A percentile compares a stretch with the other conserved stretches of the same genome.
These are phyloP conservation scores for Tragelaphus scriptus DNA, from an alignment of 2,113 vertebrate genomes.

Conservation along the genomic window DNA sequence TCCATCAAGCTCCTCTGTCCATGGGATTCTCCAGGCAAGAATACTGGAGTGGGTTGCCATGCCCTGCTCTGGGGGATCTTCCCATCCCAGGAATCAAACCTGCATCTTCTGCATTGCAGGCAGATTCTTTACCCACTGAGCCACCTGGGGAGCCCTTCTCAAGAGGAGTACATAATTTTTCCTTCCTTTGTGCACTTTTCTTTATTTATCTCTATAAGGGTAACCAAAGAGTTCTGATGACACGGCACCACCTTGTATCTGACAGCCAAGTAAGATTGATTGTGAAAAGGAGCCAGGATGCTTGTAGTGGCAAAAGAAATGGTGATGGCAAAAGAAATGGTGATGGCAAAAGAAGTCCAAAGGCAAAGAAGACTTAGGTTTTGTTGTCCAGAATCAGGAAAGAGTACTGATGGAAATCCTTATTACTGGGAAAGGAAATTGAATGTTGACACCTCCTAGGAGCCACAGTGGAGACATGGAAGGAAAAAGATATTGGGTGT, in stretches of 20 bases:
- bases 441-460: conserved; percentile 47
- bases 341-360: conserved; percentile 5
- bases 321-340: background rate
- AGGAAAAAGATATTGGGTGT: conserved; percentile 29
- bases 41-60: background rate
- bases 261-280: conserved; percentile 16
- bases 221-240: conserved; percentile 26
- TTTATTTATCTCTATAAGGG: conserved; percentile 25
- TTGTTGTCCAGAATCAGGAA: conserved; percentile 36
- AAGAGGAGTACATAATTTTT: background rate
- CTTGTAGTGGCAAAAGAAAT: background rate
- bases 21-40: background rate
- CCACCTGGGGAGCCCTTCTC: background rate
- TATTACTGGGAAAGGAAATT: conserved; percentile 44
- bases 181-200: background rate
- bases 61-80: background rate
- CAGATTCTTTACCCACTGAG: background rate
- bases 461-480: conserved; percentile 24
- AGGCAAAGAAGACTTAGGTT: conserved; percentile 22
- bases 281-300: conserved; percentile 25
- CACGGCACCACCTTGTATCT: background rate
- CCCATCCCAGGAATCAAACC: background rate
- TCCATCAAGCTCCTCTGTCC: background rate
- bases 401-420: conserved; percentile 25
- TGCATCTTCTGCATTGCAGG: background rate